These are phyloP conservation scores for Hydrochoerus hydrochaeris DNA, from an alignment of 2,113 vertebrate species.

Conservation along the genomic window DNA sequence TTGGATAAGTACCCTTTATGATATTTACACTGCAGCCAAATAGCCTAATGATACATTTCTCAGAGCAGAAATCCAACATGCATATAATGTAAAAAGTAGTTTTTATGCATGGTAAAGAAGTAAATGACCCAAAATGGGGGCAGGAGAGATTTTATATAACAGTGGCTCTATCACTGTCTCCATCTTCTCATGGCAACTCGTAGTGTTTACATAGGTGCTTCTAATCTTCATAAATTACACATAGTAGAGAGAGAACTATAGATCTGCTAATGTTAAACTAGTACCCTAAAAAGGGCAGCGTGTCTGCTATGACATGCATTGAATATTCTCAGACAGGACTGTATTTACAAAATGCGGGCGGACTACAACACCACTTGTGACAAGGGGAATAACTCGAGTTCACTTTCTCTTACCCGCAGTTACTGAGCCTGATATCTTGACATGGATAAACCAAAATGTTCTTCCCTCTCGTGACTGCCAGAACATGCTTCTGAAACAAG, in stretches of 20 bases:
- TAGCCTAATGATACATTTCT: background rate
- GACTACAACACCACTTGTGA: background rate
- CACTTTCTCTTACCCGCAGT: conserved; percentile 49
- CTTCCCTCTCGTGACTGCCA: background rate
- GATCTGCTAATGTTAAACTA: background rate
- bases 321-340: background rate
- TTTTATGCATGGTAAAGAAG: conserved; percentile 9
- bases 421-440: conserved; percentile 65
- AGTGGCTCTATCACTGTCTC: background rate
- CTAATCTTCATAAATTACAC: background rate
- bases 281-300: background rate
- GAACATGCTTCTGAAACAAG: background rate
- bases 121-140: background rate
- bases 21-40: background rate
- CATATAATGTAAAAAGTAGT: background rate
- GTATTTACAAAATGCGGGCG: background rate
- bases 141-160: background rate
- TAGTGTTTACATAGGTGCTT: background rate
- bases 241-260: background rate
- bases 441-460: conserved; percentile 62
- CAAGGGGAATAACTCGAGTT: background rate
- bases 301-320: too few species aligned
- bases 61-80: background rate
- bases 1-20: background rate
- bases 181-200: background rate